Base-by-base conservation (phyloP, 2,113 vertebrate genomes). In the Prinia subflava region DNA sequence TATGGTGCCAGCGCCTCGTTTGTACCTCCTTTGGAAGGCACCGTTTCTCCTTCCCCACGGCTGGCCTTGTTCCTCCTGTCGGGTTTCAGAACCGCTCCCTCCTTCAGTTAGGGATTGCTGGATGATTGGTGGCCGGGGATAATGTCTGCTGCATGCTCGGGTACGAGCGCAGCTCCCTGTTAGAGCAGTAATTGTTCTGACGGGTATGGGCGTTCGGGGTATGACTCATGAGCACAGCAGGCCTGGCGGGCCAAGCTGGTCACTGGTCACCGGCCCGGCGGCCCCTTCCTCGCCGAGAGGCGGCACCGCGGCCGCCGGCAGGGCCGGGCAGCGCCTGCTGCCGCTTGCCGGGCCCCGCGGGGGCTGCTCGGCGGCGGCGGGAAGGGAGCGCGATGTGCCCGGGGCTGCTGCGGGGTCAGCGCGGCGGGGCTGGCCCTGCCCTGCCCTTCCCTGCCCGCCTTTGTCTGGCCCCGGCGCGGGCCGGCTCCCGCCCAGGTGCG, bases 401-500 rank as follows among this genome's bases (percentile, higher is more conserved):
- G 35, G 28, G 46, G 21, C 46, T 25, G 52, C 70, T 7, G 39
- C 22, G 30, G 22, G 69, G 69, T 73, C 16, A 55, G 69, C 16
- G n/a, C 56, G n/a, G 42, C 56, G 27, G 56, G 44, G n/a, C 42
- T 27, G 35, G 23, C 33, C 30, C 25, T 11, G 57, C 35, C 37
- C 68, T 39, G 63, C n/a, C n/a, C n/a, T n/a, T n/a, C 91, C 92
- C 84, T 76, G 67, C 47, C 81, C 35, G 73, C 63, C 94, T 95
- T 95, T 95, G 94, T 95, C 62, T 83, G 94, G 83, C 87, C 73
- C 80, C 73, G 60, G 60, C 53, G 52, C 52, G 52, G 52, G 28
- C 52, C 52, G 52, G 52, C 52, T 53, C 52, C 52, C 52, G 52
- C 52, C 52, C 52, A 53, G 52, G 52, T 53, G 52, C 52, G 50